phyloP scores from a whole-genome alignment of 2,113 vertebrate species.

The Anarhynchus alexandrinus region DNA sequence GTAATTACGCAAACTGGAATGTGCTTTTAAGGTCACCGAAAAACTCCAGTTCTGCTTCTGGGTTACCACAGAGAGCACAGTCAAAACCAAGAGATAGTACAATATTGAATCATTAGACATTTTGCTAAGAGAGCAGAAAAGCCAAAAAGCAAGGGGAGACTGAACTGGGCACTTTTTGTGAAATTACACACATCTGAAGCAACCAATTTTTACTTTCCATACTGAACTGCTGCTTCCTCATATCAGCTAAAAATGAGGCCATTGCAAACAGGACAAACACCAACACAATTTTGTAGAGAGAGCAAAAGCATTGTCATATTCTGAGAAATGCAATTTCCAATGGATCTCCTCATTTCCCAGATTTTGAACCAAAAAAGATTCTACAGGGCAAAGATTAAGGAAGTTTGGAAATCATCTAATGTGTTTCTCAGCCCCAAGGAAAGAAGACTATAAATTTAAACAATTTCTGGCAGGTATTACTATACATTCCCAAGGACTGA shows the following conservation, averaged over 20 bases:
- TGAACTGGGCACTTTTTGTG: not conserved
- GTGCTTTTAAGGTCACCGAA: not conserved
- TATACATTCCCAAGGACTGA: not conserved
- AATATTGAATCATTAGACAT: not conserved
- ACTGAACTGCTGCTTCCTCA: not conserved
- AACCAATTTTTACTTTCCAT: not conserved
- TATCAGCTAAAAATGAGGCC: not conserved
- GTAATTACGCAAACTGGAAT: not conserved
- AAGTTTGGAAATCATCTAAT: not conserved
- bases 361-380: not conserved
- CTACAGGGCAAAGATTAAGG: not conserved
- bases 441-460: not conserved
- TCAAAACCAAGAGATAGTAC: not conserved
- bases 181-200: not conserved
- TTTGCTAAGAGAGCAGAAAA: not conserved
- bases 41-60: not conserved
- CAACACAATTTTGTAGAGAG: not conserved
- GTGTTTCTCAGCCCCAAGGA: not conserved
- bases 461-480: not conserved
- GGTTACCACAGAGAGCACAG: rapidly evolving
- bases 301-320: not conserved
- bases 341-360: not conserved
- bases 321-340: not conserved
- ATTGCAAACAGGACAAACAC: not conserved
- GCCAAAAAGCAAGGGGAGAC: not conserved